phyloP scores from a whole-genome alignment of 2,888 invertebrate species.

The Platycheirus albimanus region DNA sequence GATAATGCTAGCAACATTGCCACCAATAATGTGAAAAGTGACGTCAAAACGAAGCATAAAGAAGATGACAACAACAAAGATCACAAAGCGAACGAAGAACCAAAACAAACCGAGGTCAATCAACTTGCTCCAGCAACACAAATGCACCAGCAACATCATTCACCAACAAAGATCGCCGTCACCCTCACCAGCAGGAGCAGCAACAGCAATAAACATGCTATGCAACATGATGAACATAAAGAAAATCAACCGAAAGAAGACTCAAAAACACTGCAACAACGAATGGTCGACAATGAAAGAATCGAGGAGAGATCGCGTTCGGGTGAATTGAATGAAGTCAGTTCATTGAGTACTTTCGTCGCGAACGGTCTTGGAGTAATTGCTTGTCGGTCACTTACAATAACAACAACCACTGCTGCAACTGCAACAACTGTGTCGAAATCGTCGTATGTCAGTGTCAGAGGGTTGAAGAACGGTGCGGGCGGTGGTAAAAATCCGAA shows the following conservation, averaged over 20 bases:
- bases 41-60: conserved; percentile 44
- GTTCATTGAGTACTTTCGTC: conserved; percentile 79
- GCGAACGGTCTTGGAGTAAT: conserved; percentile 75
- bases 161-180: conserved; percentile 35
- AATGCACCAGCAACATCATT: conserved; percentile 6
- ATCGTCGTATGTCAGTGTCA: conserved; percentile 29
- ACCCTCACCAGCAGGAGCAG: no score
- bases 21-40: conserved; percentile 33
- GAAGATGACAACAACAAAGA: conserved; percentile 16
- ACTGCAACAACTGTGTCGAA: conserved; percentile 48
- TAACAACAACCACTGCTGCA: conserved; percentile 39
- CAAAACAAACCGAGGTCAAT: conserved; percentile 73
- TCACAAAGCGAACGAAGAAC: conserved; percentile 66
- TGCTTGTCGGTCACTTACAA: conserved; percentile 47
- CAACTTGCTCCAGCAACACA: conserved; percentile 52
- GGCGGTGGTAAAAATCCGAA: conserved; percentile 7
- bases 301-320: conserved; percentile 57
- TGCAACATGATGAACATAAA: conserved; percentile 26
- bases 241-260: conserved; percentile 27
- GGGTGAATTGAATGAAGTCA: conserved; percentile 75
- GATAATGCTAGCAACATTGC: conserved; percentile 32
- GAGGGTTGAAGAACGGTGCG: conserved; percentile 26
- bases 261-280: conserved; percentile 65
- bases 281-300: conserved; percentile 50
- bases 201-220: no score